These are phyloP conservation scores for Gari tellinella DNA, from an alignment of 2,888 invertebrate species.

Conservation along the genomic window DNA sequence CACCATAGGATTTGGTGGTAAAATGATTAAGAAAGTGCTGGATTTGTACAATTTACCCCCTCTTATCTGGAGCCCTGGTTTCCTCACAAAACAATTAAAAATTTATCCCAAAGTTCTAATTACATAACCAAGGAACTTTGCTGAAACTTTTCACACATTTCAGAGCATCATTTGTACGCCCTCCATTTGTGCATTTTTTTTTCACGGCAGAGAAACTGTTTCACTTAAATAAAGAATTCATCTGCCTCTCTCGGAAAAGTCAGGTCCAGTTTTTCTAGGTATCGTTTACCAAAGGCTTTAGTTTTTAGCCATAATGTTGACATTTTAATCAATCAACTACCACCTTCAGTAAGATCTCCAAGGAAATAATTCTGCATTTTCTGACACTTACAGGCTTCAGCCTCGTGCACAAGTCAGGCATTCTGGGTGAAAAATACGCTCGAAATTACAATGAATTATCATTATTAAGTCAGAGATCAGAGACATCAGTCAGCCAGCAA, in stretches of 20 bases:
- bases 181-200: slow-evolving; percentile 18
- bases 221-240: slow-evolving; percentile 50
- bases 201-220: slow-evolving; percentile 39
- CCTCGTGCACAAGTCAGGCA: slow-evolving; percentile 29
- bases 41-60: too few relatives aligned
- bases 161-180: slow-evolving; percentile 1
- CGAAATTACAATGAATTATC: slow-evolving; percentile 41
- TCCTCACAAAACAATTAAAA: too few relatives aligned
- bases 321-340: slow-evolving; percentile 60
- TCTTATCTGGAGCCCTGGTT: too few relatives aligned
- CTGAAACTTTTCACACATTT: slow-evolving; percentile 3
- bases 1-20: too few relatives aligned
- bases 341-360: slow-evolving; percentile 35
- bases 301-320: slow-evolving; percentile 54
- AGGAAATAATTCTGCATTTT: slow-evolving; percentile 55
- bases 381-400: slow-evolving; percentile 49
- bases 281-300: slow-evolving; percentile 48
- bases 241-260: slow-evolving; percentile 19
- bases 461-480: slow-evolving; percentile 48
- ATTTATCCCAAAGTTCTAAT: not conserved
- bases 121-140: not conserved
- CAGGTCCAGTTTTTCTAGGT: slow-evolving; percentile 55
- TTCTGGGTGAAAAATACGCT: slow-evolving; percentile 32
- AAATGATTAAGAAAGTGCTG: too few relatives aligned
- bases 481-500: slow-evolving; percentile 23